phyloP scores from a whole-genome alignment of 1,140 invertebrate genomes.

The Nomia melanderi region DNA sequence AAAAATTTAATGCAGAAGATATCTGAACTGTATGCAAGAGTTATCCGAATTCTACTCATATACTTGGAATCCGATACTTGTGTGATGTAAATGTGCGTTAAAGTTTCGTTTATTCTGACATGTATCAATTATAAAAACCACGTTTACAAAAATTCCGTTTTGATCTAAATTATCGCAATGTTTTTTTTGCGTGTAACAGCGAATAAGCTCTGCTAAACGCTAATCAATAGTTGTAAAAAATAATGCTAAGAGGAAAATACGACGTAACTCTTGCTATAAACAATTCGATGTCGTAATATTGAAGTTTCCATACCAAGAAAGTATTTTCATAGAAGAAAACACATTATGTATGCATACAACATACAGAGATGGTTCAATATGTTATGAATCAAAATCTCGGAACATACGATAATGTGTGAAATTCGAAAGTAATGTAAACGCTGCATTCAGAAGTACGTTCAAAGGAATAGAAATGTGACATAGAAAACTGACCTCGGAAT shows the following conservation, averaged over 20 bases:
- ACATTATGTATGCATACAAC: slow-evolving; percentile 43
- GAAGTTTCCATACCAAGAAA: slow-evolving; percentile 28
- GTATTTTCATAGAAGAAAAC: slow-evolving; percentile 38
- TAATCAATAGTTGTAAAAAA: slow-evolving; percentile 43
- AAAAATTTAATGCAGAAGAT: slow-evolving; percentile 4
- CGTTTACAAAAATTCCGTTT: neutral
- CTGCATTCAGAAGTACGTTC: slow-evolving; percentile 60
- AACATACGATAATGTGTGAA: slow-evolving; percentile 26
- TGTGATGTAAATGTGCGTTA: slow-evolving; percentile 34
- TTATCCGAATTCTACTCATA: slow-evolving; percentile 18
- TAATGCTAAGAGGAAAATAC: slow-evolving; percentile 44
- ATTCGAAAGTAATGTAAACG: slow-evolving; percentile 47
- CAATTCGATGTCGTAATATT: slow-evolving; percentile 25
- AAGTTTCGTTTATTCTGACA: slow-evolving; percentile 15
- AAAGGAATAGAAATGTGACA: slow-evolving; percentile 79
- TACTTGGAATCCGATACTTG: slow-evolving; percentile 12
- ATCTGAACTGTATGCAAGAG: slow-evolving; percentile 15
- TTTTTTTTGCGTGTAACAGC: slow-evolving; percentile 1
- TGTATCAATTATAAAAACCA: slow-evolving; percentile 9
- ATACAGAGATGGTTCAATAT: slow-evolving; percentile 40
- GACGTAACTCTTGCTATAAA: slow-evolving; percentile 47
- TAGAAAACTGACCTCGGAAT: slow-evolving; percentile 81
- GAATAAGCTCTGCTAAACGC: slow-evolving; percentile 40
- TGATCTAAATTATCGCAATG: slow-evolving; percentile 14
- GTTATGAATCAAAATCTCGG: slow-evolving; percentile 28